Evolutionary conservation across 1,140 invertebrate species (phyloP).

Genomic region (Charaxes varanes): DNA sequence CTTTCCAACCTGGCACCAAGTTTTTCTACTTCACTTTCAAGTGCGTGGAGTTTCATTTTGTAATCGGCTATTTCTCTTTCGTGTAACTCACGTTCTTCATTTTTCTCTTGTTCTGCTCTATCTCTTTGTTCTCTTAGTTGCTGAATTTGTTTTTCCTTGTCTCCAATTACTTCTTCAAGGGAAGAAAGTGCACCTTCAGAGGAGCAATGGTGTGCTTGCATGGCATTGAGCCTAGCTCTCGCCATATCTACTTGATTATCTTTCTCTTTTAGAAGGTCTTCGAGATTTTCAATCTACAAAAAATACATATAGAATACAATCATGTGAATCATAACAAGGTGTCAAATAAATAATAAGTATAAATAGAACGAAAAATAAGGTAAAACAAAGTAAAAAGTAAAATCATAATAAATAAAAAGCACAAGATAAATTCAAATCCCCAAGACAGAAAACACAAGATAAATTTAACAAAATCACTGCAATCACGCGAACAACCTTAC

Average conservation of each 20-base stretch:
- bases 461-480: too few relatives aligned
- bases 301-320: conserved; percentile 4
- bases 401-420: too few relatives aligned
- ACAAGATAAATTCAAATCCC: too few relatives aligned
- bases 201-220: conserved; percentile 94
- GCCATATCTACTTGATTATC: conserved; percentile 98
- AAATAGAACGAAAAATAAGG: not conserved
- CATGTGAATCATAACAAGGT: not conserved
- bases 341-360: too few relatives aligned
- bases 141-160: conserved; percentile 97
- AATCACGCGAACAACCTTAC: too few relatives aligned
- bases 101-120: conserved; percentile 95
- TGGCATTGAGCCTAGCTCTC: conserved; percentile 88
- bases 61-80: conserved; percentile 95
- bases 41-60: conserved; percentile 93
- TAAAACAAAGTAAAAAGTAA: too few relatives aligned
- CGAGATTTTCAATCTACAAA: conserved; percentile 94
- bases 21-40: conserved; percentile 95
- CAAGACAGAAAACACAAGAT: too few relatives aligned
- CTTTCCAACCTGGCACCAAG: conserved; percentile 90
- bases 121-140: conserved; percentile 92
- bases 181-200: conserved; percentile 93
- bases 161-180: conserved; percentile 95
- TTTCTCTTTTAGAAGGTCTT: conserved; percentile 97
- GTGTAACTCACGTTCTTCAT: conserved; percentile 95